Percentiles rank a stretch among this genome's conserved stretches.
Evolutionary conservation across 1,140 invertebrate species (phyloP).

Genomic region (Asbolus verrucosus): DNA sequence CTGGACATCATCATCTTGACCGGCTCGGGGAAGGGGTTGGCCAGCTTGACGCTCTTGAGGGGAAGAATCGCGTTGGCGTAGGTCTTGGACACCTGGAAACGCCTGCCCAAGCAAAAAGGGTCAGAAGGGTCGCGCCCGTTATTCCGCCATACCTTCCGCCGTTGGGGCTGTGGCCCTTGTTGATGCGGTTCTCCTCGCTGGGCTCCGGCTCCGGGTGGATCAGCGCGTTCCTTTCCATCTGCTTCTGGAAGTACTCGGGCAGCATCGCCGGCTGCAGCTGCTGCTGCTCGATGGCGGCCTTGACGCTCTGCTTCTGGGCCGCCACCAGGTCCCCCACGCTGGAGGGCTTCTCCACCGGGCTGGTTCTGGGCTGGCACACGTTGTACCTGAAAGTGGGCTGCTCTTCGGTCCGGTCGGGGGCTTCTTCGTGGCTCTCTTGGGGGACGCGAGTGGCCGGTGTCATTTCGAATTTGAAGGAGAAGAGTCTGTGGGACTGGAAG

Average conservation of each 20-base stretch:
- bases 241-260: constrained; percentile 39
- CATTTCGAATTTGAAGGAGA: constrained; percentile 37
- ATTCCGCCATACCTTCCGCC: background rate
- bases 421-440: constrained; percentile 4
- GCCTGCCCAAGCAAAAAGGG: constrained; percentile 47
- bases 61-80: constrained; percentile 57
- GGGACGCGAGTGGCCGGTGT: background rate
- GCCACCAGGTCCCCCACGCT: constrained; percentile 15
- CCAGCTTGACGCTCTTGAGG: constrained; percentile 59
- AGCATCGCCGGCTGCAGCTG: constrained; percentile 22
- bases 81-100: constrained; percentile 57
- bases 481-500: constrained; percentile 9
- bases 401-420: constrained; percentile 1
- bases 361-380: constrained; percentile 45
- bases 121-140: background rate
- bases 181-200: background rate
- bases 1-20: constrained; percentile 62
- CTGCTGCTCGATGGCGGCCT: constrained; percentile 14
- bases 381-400: constrained; percentile 48
- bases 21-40: constrained; percentile 60
- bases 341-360: constrained; percentile 8
- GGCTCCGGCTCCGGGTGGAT: constrained; percentile 18
- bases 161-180: background rate
- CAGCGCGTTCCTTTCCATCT: constrained; percentile 32
- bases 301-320: constrained; percentile 13